Evolutionary conservation across 2,797 vertebrate species (phyloP), one percentile per base, ranked within the genome.

Genomic region (Tachyglossus aculeatus): DNA sequence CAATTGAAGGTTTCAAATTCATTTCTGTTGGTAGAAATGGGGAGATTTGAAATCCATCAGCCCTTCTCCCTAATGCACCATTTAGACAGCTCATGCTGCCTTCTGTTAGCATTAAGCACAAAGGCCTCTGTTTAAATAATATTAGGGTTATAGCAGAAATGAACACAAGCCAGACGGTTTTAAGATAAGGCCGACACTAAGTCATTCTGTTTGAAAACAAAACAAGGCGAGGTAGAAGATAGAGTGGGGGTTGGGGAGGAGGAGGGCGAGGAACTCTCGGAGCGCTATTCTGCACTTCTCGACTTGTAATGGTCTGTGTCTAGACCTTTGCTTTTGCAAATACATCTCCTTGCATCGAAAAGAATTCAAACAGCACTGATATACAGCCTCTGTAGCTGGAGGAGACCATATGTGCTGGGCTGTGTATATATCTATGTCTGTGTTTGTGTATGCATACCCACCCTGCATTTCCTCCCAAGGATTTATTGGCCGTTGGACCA

Each of bases 31-130:
- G 34, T 81, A 24, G 58, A 79, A 81, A 66, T 53, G 29, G 16
- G 8, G 77, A 83, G 58, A 77, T 85, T 55, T 87, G 54, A 69
- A 83, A 71, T 78, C 61, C 82, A 56, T 76, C 83, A 86, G 27
- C 60, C 21, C 59, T 77, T 74, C 61, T 80, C 54, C 69, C 57
- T 50, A 74, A 85, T 77, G 2, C 1, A 52, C 59, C 13, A 61
- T 86, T 80, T 54, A 80, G 77, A 74, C 33, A 15, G 65, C 66
- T 36, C 66, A n/a, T 1, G 0, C 78, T 82, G 78, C 40, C 62
- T 83, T 82, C n/a, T 1, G 34, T 50, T 67, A 71, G 61, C 33
- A 52, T 57, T 67, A 76, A 85, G 57, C 81, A 73, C 80, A 76
- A 50, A 78, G 62, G 60, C 5, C 5, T 78, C n/a, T 24, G 48